Evolutionary conservation across 2,797 vertebrate species (phyloP).

Genomic region (Molossus molossus): DNA sequence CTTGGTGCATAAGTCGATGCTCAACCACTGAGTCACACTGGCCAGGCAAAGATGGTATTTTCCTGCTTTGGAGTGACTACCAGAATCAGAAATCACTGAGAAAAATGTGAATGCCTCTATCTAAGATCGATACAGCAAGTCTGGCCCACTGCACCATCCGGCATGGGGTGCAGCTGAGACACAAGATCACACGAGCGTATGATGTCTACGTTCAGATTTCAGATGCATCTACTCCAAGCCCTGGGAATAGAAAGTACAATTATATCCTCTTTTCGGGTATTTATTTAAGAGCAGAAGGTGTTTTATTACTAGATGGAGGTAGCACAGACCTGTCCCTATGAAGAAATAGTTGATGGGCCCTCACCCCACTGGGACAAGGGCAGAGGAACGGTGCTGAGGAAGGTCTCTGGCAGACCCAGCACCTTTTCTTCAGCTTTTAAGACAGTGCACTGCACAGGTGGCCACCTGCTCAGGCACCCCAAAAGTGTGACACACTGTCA

Average conservation of each 20-base stretch:
- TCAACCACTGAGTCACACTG: too few species aligned
- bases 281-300: slow-evolving; percentile 48
- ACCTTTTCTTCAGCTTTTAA: neutral
- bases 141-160: neutral
- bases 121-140: neutral
- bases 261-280: neutral
- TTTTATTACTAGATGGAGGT: neutral
- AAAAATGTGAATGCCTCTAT: neutral
- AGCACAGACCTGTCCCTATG: neutral
- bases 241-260: neutral
- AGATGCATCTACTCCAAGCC: neutral
- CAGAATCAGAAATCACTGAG: neutral
- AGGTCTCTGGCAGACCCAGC: neutral
- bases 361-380: neutral
- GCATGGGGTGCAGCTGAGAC: neutral
- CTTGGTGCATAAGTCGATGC: too few species aligned
- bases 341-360: neutral
- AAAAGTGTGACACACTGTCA: neutral
- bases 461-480: neutral
- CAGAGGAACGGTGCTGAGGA: neutral
- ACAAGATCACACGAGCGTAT: neutral
- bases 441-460: neutral
- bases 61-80: neutral
- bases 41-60: neutral
- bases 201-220: neutral